Conservation (phyloP, 2,888 invertebrate species). For the Sthenelais limicola region DNA sequence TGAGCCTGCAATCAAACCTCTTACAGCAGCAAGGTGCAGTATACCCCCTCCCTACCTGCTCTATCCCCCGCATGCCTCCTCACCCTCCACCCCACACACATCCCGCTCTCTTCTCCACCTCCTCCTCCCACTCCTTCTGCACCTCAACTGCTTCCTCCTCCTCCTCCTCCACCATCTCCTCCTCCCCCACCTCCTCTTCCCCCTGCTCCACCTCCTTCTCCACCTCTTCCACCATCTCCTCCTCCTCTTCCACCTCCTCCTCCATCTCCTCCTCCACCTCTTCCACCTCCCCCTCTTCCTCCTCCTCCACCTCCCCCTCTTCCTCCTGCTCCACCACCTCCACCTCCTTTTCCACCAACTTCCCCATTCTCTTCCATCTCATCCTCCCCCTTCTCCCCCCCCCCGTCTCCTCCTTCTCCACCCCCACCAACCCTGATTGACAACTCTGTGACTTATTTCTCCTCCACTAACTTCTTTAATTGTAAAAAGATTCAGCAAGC, state of each 20-base stretch:
- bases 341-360: too few species aligned
- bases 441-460: too few species aligned
- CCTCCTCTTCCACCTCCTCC: not conserved
- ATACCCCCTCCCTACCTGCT: not conserved
- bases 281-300: not conserved
- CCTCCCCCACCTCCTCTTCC: not conserved
- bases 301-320: not conserved
- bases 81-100: not conserved
- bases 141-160: not conserved
- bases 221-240: not conserved
- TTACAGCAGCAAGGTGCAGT: not conserved
- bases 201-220: not conserved
- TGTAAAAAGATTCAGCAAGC: too few species aligned
- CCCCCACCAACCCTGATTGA: too few species aligned
- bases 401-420: too few species aligned
- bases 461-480: too few species aligned
- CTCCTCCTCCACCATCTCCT: not conserved
- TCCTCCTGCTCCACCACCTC: too few species aligned
- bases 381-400: not conserved
- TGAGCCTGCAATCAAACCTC: not conserved
- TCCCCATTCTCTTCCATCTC: slow-evolving; percentile 3
- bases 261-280: not conserved
- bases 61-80: not conserved
- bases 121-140: not conserved
- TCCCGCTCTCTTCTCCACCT: too few species aligned